Conservation (phyloP, 2,888 invertebrate species). For the Harpalus rubripes region DNA sequence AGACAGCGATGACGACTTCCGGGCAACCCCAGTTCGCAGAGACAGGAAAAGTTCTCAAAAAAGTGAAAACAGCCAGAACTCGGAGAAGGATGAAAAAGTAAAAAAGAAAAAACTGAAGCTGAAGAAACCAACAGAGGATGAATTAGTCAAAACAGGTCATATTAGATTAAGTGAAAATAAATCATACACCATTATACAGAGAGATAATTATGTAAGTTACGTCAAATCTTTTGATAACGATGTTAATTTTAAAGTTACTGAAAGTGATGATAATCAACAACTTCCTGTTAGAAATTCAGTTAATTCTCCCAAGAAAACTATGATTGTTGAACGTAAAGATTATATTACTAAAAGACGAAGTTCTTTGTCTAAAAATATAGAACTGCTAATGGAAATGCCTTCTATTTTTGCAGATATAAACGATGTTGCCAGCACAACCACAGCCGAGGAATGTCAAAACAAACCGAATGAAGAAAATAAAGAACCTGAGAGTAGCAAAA, state of each 20-base stretch:
- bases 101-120: slow-evolving; percentile 40
- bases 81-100: slow-evolving; percentile 13
- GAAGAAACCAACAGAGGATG: slow-evolving; percentile 44
- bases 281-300: slow-evolving; percentile 18
- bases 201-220: slow-evolving; percentile 55
- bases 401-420: slow-evolving; percentile 47
- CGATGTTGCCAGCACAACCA: neutral
- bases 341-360: slow-evolving; percentile 35
- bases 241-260: slow-evolving; percentile 59
- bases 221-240: slow-evolving; percentile 64
- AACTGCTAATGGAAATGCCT: slow-evolving; percentile 44
- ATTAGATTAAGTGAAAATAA: slow-evolving; percentile 59
- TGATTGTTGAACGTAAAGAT: slow-evolving; percentile 61
- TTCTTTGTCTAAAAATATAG: slow-evolving; percentile 15
- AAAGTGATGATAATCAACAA: slow-evolving; percentile 66
- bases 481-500: neutral
- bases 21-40: neutral
- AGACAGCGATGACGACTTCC: slow-evolving; percentile 51
- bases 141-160: slow-evolving; percentile 56
- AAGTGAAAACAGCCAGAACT: slow-evolving; percentile 30
- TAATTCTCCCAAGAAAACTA: slow-evolving; percentile 45
- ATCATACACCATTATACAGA: slow-evolving; percentile 60
- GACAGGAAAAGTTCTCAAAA: slow-evolving; percentile 15
- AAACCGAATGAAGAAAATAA: slow-evolving; percentile 4
- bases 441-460: neutral